Base-by-base conservation (phyloP, 2,113 vertebrate species). In the Pterophyllum scalare region DNA sequence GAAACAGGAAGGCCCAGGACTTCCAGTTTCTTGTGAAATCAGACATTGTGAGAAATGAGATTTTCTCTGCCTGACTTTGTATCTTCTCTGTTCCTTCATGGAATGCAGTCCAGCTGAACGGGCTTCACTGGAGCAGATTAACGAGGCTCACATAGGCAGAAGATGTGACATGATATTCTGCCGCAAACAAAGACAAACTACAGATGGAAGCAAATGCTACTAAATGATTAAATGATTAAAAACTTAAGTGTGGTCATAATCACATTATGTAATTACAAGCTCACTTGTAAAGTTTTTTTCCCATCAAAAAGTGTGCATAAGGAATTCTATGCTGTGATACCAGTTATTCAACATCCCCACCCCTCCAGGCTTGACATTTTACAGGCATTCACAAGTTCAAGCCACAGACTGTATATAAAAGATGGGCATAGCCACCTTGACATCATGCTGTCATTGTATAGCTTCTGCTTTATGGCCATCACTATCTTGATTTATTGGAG, bases 11-110 rank as follows among this genome's bases (percentile, higher is more conserved):
- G 81, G 22, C 19, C 12, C 0, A n/a, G 5, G 2, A 87, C 79
- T 91, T 88, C 82, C 87, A 80, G 76, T 87, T 91, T 87, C 81
- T 87, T 81, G 56, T 83, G 88, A 91, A 90, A 87, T 88, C 46
- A 83, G 58, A 35, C 33, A 35, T 75, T 82, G 59, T 88, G 85
- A 89, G 78, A 87, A 85, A 80, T 64, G 58, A 81, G 54, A 85
- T 77, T 81, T 83, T 84, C 77, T 79, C 43, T 70, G 22, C 40
- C 65, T 64, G 61, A 64, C 15, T n/a, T 9, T 54, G 6, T 43
- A 19, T 43, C 13, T 24, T n/a, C 22, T 81, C 56, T 43, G 22
- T 67, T 81, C 19, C 56, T 70, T 5, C 9, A 9, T 67, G 78
- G 56, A 43, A 59, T 28, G 3, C 40, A 28, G 38, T 35, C 59